Evolutionary conservation across 2,797 vertebrate genomes (phyloP).

Genomic region (Danio albolineatus): DNA sequence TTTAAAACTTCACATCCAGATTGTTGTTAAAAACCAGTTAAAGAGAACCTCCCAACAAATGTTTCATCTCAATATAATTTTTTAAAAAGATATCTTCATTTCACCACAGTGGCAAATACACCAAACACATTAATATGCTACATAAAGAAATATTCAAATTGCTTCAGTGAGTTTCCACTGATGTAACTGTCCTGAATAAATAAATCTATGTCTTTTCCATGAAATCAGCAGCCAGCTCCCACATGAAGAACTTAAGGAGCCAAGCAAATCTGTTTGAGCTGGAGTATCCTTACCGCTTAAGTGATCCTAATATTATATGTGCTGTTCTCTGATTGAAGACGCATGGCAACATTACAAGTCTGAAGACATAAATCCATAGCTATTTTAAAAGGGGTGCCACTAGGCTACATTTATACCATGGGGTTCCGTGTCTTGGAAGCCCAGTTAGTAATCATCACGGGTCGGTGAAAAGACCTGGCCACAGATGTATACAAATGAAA

Average conservation of each 20-base stretch:
- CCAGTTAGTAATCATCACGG: slow-evolving; percentile 44
- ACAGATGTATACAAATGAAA: slow-evolving; percentile 16
- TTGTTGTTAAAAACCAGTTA: slow-evolving; percentile 26
- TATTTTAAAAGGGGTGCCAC: slow-evolving; percentile 20
- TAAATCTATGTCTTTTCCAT: slow-evolving; percentile 75
- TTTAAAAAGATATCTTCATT: slow-evolving; percentile 60
- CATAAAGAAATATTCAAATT: slow-evolving; percentile 73
- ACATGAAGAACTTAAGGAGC: slow-evolving; percentile 43
- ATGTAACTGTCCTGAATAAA: slow-evolving; percentile 77
- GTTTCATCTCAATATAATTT: slow-evolving; percentile 15
- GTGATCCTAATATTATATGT: slow-evolving; percentile 56
- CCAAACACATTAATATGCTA: slow-evolving; percentile 70
- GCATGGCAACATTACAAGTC: slow-evolving; percentile 57
- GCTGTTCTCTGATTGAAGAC: slow-evolving; percentile 56
- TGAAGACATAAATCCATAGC: slow-evolving; percentile 51
- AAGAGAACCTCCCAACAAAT: slow-evolving; percentile 19
- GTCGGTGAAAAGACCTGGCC: slow-evolving; percentile 24
- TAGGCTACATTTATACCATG: slow-evolving; percentile 39
- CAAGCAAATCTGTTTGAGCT: slow-evolving; percentile 57
- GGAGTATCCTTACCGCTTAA: slow-evolving; percentile 60
- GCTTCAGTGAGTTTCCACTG: slow-evolving; percentile 80
- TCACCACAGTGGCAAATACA: slow-evolving; percentile 69
- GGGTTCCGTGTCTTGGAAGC: slow-evolving; percentile 21
- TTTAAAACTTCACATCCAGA: slow-evolving; percentile 27
- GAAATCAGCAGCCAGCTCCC: slow-evolving; percentile 70